These are phyloP conservation scores for Vireo altiloquus DNA, from an alignment of 2,113 vertebrate species.

Conservation along the genomic window DNA sequence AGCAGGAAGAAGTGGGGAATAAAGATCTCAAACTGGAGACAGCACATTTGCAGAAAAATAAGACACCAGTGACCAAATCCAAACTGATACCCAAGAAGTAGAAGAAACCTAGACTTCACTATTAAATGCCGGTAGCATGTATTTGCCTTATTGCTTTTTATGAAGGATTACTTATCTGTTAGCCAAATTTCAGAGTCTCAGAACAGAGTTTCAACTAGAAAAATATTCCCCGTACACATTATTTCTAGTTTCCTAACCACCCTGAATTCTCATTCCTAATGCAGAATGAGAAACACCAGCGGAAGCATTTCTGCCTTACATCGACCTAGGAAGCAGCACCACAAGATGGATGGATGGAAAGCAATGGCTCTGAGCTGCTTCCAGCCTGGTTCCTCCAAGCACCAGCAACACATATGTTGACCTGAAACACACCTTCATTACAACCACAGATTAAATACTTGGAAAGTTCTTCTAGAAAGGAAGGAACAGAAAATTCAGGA, in stretches of 20 bases:
- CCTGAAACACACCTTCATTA: neutral
- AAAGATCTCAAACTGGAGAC: neutral
- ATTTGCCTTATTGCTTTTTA: neutral
- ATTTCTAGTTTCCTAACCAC: neutral
- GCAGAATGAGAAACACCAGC: neutral
- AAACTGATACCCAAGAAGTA: neutral
- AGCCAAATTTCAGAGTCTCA: neutral
- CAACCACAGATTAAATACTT: neutral
- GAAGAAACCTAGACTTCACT: neutral
- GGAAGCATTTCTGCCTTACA: neutral
- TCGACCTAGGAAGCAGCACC: neutral
- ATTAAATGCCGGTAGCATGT: neutral
- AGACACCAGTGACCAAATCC: neutral
- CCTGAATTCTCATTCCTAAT: neutral
- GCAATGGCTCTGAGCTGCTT: neutral
- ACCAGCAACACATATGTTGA: rapidly evolving
- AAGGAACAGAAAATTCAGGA: neutral
- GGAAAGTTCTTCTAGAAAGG: neutral
- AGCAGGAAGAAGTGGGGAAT: neutral
- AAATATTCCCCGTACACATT: neutral
- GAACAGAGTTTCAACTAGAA: neutral
- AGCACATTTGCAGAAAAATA: neutral
- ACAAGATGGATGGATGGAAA: neutral
- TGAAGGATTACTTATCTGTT: neutral
- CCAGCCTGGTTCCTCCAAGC: neutral